Evolutionary conservation across 2,888 invertebrate species (phyloP), one percentile per base, ranked within the genome.

Genomic region (Hemithea aestivaria): DNA sequence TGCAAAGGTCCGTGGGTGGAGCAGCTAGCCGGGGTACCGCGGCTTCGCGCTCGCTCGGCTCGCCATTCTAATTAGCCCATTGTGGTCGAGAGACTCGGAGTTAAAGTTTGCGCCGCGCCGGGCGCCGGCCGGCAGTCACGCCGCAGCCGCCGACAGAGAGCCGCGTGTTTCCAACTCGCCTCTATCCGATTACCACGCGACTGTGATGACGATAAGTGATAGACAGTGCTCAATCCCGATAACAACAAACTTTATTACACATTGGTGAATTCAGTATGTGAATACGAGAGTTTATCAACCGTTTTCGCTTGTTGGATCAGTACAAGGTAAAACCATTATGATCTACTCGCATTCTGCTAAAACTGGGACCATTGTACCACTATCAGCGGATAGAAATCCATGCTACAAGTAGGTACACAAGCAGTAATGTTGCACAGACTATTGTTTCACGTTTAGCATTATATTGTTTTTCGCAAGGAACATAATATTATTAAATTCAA

Each of bases 51-150:
- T 67, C 74, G 57, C 62, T 61, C 66, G 62, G 62, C 73, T 81
- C 73, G 81, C 81, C 83, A 84, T 87, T 84, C 85, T 84, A 87
- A 87, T 84, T 83, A 85, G 80, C 78, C 70, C 76, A 84, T 85
- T 83, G 85, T 84, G 82, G 80, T 75, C 35, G 41, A 41, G 35
- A 41, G 32, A 37, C 36, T 41, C 67, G 77, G 65, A 69, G 76
- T 74, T 69, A 66, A 76, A 78, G 70, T 80, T 81, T 76, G 81
- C 76, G 73, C 67, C 66, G 68, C 67, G 71, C 76, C 72, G 75
- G 75, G 68, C 67, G 71, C 76, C 72, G 75, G 75, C 78, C 73
- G 78, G 74, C 79, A 75, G 73, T 87, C 74, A 77, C 71, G 77
- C 78, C 73, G 76, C 61, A 64, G 62, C 66, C 63, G 61, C 63